Evolutionary conservation across 2,797 vertebrate genomes (phyloP), one percentile per base, ranked within the genome.

Genomic region (Botia almorhae): DNA sequence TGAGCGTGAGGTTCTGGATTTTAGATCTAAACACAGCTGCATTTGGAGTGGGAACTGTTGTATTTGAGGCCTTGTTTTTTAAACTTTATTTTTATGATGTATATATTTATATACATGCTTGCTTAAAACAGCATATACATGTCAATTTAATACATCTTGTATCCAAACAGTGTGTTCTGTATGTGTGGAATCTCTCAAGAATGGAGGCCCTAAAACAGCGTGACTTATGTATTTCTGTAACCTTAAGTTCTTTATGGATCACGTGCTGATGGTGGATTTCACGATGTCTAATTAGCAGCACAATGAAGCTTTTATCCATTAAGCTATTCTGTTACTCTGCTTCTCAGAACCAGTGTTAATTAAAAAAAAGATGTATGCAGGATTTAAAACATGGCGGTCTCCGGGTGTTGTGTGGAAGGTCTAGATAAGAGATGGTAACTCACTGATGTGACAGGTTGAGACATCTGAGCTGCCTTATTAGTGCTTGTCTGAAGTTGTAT

Each of bases 381-480:
- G 89, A 92, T 92, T 93, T 88, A 87, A 86, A 89, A 91, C 92
- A 91, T 92, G 90, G 93, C 87, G 90, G 90, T 92, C 91, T 91
- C 86, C 82, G 88, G 89, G 90, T 93, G 93, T 93, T 94, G 92
- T 94, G 94, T 93, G 91, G 90, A 91, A 93, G 92, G 91, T 92
- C 92, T 93, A 94, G 93, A 94, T 94, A 93, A 93, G 93, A 94
- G 91, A 93, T 94, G 88, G 90, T 91, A 91, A 91, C 90, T 92
- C 90, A 86, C 89, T 91, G 90, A 93, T 93, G 92, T 93, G 92
- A 89, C 93, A 93, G 92, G 89, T 92, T 92, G 93, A 93, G 91
- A 91, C 93, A 93, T 93, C 90, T 88, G 90, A 86, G 88, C 90
- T 71, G 83, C 88, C 91, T 91, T 94, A 93, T 94, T 94, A 94